Evolutionary conservation across 2,113 vertebrate genomes (phyloP).

Genomic region (Crocuta crocuta): DNA sequence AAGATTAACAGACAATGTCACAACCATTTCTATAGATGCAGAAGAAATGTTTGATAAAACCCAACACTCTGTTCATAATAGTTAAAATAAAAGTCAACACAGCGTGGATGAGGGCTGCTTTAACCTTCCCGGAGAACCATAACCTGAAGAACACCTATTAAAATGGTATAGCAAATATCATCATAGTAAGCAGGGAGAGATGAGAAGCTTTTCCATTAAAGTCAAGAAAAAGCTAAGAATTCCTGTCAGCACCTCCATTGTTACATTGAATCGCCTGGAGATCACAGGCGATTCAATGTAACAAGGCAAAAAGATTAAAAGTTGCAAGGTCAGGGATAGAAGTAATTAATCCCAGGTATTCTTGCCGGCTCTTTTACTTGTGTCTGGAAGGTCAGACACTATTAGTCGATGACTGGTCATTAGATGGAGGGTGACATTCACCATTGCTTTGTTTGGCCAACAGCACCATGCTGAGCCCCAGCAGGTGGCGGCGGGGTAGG

Average conservation of each 20-base stretch:
- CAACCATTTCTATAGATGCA: neutral
- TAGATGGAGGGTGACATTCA: accelerated
- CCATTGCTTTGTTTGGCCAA: accelerated
- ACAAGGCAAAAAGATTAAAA: neutral
- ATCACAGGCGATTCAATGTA: neutral
- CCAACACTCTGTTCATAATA: neutral
- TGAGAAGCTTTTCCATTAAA: neutral
- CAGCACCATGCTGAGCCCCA: accelerated
- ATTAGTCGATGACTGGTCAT: no score
- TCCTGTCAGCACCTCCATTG: neutral
- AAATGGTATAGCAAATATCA: neutral
- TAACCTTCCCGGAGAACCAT: neutral
- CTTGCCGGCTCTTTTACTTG: neutral
- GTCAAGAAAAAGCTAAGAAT: neutral
- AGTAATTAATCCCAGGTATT: neutral
- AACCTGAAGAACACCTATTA: neutral
- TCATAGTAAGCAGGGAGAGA: no score
- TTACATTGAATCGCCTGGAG: no score
- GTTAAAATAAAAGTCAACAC: neutral
- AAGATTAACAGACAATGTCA: neutral
- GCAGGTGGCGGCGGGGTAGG: accelerated
- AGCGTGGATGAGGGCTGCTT: neutral
- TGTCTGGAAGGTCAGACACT: neutral
- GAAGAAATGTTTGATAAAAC: neutral
- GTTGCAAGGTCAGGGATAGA: neutral